Conservation (phyloP, 2,888 invertebrate species). For the Malthinus seriepunctatus region DNA sequence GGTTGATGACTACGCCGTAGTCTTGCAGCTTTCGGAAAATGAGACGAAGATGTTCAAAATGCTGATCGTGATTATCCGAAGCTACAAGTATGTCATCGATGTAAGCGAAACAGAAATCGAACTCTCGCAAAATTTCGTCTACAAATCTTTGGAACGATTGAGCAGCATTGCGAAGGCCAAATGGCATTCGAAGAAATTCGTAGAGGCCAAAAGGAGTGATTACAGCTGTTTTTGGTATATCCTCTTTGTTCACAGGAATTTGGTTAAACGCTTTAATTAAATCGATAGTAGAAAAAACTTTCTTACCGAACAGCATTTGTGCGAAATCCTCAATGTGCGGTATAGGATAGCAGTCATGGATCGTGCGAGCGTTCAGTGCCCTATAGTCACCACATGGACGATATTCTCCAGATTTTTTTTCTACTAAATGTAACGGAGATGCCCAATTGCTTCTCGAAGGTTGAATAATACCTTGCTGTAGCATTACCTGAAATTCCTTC, state of each 20-base stretch:
- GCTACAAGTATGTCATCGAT: background rate
- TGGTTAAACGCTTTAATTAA: background rate
- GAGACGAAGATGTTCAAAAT: background rate
- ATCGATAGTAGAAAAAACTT: background rate
- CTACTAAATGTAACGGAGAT: background rate
- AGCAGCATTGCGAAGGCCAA: background rate
- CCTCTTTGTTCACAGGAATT: background rate
- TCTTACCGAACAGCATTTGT: background rate
- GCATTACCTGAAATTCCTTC: background rate
- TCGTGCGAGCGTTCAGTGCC: background rate
- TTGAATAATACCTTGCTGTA: background rate
- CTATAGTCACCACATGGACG: constrained; percentile 2
- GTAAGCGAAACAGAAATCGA: background rate
- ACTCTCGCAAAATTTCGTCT: background rate
- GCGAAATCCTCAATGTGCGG: background rate
- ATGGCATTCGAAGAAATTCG: background rate
- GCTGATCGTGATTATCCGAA: background rate
- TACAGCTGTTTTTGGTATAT: background rate
- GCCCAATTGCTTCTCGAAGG: no score
- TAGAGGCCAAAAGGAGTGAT: background rate
- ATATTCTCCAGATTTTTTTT: background rate
- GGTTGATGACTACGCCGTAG: background rate
- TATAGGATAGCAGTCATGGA: constrained; percentile 1
- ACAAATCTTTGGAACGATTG: background rate
- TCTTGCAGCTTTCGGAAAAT: background rate